phyloP scores from a whole-genome alignment of 2,888 invertebrate species.

The Leucoptera coffeella region DNA sequence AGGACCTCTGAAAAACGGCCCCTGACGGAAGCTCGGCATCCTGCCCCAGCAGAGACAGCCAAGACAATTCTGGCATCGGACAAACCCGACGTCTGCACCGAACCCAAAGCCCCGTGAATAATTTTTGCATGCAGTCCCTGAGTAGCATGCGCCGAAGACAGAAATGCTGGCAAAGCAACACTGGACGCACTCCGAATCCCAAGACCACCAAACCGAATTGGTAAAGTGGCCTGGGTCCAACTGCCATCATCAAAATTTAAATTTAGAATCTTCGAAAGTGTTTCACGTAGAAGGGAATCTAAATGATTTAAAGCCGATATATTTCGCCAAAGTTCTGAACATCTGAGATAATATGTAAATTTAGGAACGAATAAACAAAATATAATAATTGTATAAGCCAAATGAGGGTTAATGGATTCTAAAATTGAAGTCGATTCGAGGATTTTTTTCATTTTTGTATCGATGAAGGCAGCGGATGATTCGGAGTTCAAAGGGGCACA shows the following conservation, averaged over 20 bases:
- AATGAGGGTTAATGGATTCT: not conserved
- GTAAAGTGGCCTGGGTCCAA: not conserved
- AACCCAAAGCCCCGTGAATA: slow-evolving; percentile 1
- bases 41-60: not conserved
- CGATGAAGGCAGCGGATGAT: not conserved
- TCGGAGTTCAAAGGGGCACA: not conserved
- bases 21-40: not conserved
- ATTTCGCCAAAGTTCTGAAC: not conserved
- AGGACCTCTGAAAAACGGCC: not conserved
- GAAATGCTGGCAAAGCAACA: slow-evolving; percentile 1
- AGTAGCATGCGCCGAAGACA: slow-evolving; percentile 1
- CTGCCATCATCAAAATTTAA: not conserved
- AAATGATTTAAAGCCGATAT: no score
- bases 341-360: not conserved
- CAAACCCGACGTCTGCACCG: not conserved
- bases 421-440: not conserved
- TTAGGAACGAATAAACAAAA: not conserved
- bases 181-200: not conserved
- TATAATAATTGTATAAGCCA: not conserved
- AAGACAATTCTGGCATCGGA: not conserved
- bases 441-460: not conserved
- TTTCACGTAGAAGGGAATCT: no score
- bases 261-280: no score
- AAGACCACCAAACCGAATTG: not conserved
- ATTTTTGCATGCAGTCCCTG: not conserved